Conservation (phyloP, 2,888 invertebrate species). For the Rugalucina vietnamica region DNA sequence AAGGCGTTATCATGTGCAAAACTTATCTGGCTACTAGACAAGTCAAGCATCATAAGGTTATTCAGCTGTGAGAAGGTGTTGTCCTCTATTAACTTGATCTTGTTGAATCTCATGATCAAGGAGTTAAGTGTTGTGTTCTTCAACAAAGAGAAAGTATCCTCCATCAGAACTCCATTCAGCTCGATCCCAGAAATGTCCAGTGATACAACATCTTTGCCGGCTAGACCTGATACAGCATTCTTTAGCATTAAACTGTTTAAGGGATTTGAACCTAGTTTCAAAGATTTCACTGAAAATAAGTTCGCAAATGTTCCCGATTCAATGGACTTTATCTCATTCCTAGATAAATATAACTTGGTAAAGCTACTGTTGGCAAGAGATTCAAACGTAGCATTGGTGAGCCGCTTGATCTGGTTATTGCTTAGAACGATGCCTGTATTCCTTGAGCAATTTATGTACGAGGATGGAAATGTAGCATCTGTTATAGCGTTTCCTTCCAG, state of each 20-base stretch:
- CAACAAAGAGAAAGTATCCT: constrained; percentile 67
- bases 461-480: constrained; percentile 68
- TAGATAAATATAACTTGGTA: constrained; percentile 66
- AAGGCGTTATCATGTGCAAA: constrained; percentile 62
- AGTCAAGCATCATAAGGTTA: constrained; percentile 64
- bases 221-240: constrained; percentile 60
- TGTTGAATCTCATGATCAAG: constrained; percentile 70
- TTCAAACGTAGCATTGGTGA: constrained; percentile 64
- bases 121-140: constrained; percentile 62
- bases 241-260: constrained; percentile 60
- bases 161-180: constrained; percentile 63
- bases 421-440: constrained; percentile 65
- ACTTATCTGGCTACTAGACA: constrained; percentile 64
- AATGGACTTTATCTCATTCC: constrained; percentile 65
- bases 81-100: constrained; percentile 55
- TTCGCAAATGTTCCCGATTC: constrained; percentile 59
- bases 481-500: constrained; percentile 69
- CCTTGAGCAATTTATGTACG: constrained; percentile 39
- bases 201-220: constrained; percentile 61
- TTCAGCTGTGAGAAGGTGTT: constrained; percentile 66
- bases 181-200: constrained; percentile 70
- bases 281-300: constrained; percentile 63
- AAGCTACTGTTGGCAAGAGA: constrained; percentile 55
- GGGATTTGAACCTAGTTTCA: constrained; percentile 72
- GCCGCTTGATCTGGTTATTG: constrained; percentile 63